Evolutionary conservation across 2,113 vertebrate species (phyloP).

Genomic region (Chaetodon auriga): DNA sequence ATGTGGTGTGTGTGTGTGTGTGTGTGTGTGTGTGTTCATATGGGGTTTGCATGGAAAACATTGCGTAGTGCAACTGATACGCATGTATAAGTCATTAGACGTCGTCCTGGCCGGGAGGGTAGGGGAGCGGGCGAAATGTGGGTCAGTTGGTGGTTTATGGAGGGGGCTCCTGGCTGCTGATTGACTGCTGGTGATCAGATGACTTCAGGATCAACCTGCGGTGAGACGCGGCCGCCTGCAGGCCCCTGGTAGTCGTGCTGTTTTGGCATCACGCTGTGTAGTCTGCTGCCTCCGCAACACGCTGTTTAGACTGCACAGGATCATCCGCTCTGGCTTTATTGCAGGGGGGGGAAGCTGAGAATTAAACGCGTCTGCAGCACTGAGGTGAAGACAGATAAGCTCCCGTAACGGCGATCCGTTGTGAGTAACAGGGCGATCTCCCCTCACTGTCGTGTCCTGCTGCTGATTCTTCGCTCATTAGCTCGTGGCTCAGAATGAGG

Average conservation of each 20-base stretch:
- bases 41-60: conserved; percentile 72
- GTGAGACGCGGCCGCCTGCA: not conserved
- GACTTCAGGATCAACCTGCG: conserved; percentile 40
- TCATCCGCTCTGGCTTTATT: conserved; percentile 49
- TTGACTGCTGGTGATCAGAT: conserved; percentile 48
- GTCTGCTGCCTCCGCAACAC: conserved; percentile 41
- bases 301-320: conserved; percentile 59
- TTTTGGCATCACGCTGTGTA: conserved; percentile 49
- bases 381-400: conserved; percentile 49
- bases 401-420: conserved; percentile 32
- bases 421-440: conserved; percentile 47
- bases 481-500: conserved; percentile 73
- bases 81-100: conserved; percentile 70
- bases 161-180: conserved; percentile 36
- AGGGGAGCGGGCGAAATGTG: conserved; percentile 51
- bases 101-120: conserved; percentile 6
- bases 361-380: conserved; percentile 54
- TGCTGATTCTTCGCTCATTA: conserved; percentile 75
- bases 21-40: conserved; percentile 12
- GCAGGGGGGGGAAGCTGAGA: conserved; percentile 23
- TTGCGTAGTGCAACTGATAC: conserved; percentile 65
- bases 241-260: conserved; percentile 31
- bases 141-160: conserved; percentile 68
- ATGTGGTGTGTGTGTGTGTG: conserved; percentile 48
- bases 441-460: conserved; percentile 53